Percentiles rank a stretch among this genome's conserved stretches.
phyloP scores from a whole-genome alignment of 2,797 vertebrate genomes.

The Phalanger gymnotis region DNA sequence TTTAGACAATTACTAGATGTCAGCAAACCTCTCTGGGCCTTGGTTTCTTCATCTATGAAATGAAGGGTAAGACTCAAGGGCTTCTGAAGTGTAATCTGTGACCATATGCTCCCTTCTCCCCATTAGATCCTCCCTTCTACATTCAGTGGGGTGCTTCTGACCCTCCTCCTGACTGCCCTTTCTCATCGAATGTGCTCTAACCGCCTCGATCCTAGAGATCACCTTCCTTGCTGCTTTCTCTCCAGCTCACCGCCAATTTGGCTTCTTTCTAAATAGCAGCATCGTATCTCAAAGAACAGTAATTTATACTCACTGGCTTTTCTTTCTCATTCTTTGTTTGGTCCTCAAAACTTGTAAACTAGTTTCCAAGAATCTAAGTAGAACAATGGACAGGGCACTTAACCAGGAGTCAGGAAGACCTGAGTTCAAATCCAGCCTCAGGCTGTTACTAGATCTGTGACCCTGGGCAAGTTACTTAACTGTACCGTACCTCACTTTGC shows the following conservation, averaged over 20 bases:
- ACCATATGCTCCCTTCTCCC: not conserved
- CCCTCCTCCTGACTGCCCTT: not conserved
- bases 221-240: not conserved
- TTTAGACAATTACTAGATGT: not conserved
- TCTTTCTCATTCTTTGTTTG: not conserved
- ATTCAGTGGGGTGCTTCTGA: too few relatives aligned
- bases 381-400: not conserved
- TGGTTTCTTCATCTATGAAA: not conserved
- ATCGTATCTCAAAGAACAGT: not conserved
- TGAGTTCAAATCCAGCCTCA: not conserved
- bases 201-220: not conserved
- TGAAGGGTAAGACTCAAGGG: not conserved
- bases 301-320: not conserved
- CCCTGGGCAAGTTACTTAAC: not conserved
- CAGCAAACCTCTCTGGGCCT: not conserved
- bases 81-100: not conserved
- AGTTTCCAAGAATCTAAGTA: not conserved
- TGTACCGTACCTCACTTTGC: not conserved
- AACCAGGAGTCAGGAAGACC: not conserved
- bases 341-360: not conserved
- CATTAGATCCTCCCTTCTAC: not conserved
- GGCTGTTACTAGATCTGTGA: not conserved
- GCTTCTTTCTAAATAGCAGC: not conserved
- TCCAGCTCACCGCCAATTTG: not conserved
- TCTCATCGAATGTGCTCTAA: not conserved